Evolutionary conservation across 1,140 invertebrate genomes (phyloP).

Genomic region (Drosophila tsacasi): DNA sequence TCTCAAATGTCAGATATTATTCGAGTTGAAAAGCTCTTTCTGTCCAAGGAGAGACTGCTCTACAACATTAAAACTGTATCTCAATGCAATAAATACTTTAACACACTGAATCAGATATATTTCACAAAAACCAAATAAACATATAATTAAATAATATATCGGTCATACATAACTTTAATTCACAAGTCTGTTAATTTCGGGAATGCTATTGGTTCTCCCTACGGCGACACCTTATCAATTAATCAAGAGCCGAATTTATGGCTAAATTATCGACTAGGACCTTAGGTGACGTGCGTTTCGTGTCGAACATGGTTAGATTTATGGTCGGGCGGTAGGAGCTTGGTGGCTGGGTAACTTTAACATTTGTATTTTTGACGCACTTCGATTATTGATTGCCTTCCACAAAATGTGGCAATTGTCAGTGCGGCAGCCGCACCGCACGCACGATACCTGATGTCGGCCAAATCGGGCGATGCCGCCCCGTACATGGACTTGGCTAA

Average conservation of each 20-base stretch:
- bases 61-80: background rate
- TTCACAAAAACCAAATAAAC: background rate
- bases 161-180: background rate
- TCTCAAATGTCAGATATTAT: no score
- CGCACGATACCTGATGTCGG: conserved; percentile 51
- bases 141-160: background rate
- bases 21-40: no score
- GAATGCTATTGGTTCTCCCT: background rate
- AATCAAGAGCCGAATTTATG: conserved; percentile 49
- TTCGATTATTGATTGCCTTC: conserved; percentile 78
- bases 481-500: conserved; percentile 55
- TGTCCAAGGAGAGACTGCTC: no score
- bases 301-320: conserved; percentile 39
- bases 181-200: background rate
- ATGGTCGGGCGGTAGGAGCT: conserved; percentile 4
- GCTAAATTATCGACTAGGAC: conserved; percentile 23
- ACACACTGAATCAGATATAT: background rate
- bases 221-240: conserved; percentile 35
- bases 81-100: background rate
- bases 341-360: conserved; percentile 48
- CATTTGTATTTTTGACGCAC: conserved; percentile 79
- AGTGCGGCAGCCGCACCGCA: conserved; percentile 52
- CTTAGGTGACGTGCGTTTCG: conserved; percentile 17
- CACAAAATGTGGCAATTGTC: conserved; percentile 81
- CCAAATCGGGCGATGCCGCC: conserved; percentile 48